phyloP scores from a whole-genome alignment of 2,888 invertebrate species.

The Xestia ashworthii region DNA sequence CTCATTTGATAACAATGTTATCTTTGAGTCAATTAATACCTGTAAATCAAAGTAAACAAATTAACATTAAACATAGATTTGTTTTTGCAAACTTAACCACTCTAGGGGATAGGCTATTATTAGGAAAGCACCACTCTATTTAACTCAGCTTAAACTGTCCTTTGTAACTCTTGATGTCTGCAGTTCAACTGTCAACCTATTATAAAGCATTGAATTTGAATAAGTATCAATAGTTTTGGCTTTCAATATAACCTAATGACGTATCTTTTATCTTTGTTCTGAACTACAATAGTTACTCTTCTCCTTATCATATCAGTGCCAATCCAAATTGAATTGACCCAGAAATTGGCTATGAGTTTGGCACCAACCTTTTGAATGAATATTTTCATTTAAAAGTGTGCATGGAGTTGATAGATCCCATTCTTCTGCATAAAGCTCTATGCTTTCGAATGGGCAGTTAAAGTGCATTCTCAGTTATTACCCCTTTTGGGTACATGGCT shows the following conservation, averaged over 20 bases:
- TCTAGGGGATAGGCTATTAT: neutral
- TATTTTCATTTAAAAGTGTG: neutral
- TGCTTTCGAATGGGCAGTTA: neutral
- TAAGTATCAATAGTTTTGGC: neutral
- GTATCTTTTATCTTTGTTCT: neutral
- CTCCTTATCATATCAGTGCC: neutral
- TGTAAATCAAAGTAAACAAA: slow-evolving; percentile 2
- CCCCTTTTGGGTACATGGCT: no score
- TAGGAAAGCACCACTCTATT: neutral
- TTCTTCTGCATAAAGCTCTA: neutral
- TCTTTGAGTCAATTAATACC: neutral
- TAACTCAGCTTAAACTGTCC: no score
- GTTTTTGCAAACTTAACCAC: neutral
- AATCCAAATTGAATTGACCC: neutral
- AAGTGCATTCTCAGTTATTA: neutral
- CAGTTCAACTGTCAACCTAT: neutral
- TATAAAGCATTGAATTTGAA: neutral
- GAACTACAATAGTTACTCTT: neutral
- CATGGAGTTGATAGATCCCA: no score
- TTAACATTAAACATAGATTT: neutral
- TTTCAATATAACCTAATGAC: neutral
- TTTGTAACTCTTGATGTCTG: neutral
- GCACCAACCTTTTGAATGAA: neutral
- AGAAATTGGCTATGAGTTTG: neutral
- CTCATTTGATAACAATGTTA: slow-evolving; percentile 9